Evolutionary conservation across 1,140 invertebrate genomes (phyloP), one percentile per base, ranked within the genome.

Genomic region (Caenorhabditis remanei): DNA sequence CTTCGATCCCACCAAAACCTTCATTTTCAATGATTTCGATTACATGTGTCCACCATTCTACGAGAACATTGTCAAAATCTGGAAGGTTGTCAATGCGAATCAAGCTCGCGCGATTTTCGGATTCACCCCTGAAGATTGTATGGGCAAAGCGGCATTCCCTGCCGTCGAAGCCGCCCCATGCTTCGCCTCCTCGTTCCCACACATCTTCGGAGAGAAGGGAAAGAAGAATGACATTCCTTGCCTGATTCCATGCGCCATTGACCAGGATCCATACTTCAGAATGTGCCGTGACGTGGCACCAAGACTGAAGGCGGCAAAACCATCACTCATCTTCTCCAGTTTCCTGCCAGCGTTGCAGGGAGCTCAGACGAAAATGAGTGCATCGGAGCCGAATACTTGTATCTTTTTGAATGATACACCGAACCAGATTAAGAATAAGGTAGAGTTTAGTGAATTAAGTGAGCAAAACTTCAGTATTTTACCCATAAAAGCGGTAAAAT

Each of bases 201-300:
- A 96, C 84, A 97, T 99, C 90, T 99, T 99, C 93, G 95, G 93
- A 46, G 92, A 94, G 4, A 94, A 11, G 16, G 50, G 93, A 50
- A 92, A 94, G 4, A 94, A 95, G 84, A 95, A 95, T 82, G 96
- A 97, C 92, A 94, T 97, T 83, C 96, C 96, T 7, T 98, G 97
- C 92, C 94, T 99, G 1, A 98, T 99, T 89, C 98, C 98, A 0
- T 99, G 98, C 94, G 98, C 97, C 46, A 99, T 99, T 91, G 98
- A 99, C 94, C 98, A 99, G 95, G 98, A 99, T 94, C 98, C 98
- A 0, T 99, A 99, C 93, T 99, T 99, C 93, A 94, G 98, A 85
- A 98, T 99, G 97, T 97, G 97, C 0, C 94, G 98, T 87, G 98
- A 99, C 94, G 97, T 99, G 24, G 96, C 97, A 0, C 97, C 97